Conservation (phyloP, 2,888 invertebrate species). For the Drosophila mayaguana region DNA sequence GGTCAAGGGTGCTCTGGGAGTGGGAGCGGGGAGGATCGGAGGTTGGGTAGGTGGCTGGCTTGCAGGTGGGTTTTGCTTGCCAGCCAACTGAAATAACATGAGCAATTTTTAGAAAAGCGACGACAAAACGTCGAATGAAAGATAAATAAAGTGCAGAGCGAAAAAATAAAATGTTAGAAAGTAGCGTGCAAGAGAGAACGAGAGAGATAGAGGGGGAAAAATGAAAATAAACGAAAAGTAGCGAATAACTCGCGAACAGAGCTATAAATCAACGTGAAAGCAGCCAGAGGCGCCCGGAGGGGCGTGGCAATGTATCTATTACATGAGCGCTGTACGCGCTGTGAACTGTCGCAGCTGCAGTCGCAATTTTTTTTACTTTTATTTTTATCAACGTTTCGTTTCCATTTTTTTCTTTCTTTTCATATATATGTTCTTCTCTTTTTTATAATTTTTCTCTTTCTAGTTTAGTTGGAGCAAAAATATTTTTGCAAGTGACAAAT, state of each 20-base stretch:
- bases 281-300: constrained; percentile 47
- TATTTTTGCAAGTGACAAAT: constrained; percentile 68
- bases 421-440: not conserved
- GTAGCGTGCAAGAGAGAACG: not conserved
- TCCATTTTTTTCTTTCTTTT: constrained; percentile 6
- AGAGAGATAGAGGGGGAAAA: not conserved
- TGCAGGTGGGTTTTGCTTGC: constrained; percentile 49
- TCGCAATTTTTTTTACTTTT: constrained; percentile 57
- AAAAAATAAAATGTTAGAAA: constrained; percentile 59
- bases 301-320: constrained; percentile 68
- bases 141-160: constrained; percentile 72
- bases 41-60: constrained; percentile 12
- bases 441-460: constrained; percentile 22
- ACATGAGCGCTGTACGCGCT: constrained; percentile 55
- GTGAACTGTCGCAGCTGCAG: constrained; percentile 73
- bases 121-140: constrained; percentile 81
- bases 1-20: not conserved
- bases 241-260: constrained; percentile 58
- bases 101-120: constrained; percentile 76
- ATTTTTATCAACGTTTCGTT: constrained; percentile 30
- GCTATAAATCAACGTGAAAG: constrained; percentile 75
- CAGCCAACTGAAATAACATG: constrained; percentile 75
- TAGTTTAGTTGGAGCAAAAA: constrained; percentile 58
- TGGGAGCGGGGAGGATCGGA: not conserved
- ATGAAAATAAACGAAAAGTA: constrained; percentile 23